phyloP scores from a whole-genome alignment of 2,113 vertebrate species.

The Romanogobio albipinnatus region DNA sequence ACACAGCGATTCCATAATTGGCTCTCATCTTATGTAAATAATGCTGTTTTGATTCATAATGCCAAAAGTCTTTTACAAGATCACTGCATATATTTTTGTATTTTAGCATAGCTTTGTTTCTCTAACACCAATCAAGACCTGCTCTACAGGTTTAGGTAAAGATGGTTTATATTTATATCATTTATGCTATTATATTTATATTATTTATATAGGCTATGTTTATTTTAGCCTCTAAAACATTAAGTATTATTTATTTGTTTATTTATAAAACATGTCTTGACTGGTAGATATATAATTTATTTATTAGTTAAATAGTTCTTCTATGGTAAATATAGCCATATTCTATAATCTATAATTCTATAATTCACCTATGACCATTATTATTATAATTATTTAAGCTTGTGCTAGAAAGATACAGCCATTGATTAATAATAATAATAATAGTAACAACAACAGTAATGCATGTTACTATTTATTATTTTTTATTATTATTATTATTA shows the following conservation, averaged over 20 bases:
- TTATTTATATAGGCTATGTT: not conserved
- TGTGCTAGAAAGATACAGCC: no score
- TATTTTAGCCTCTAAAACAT: not conserved
- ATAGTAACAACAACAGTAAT: not conserved
- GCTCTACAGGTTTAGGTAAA: not conserved
- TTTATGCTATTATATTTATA: not conserved
- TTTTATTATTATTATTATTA: not conserved
- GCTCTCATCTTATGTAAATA: conserved; percentile 36
- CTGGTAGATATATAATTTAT: not conserved
- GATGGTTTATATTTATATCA: not conserved
- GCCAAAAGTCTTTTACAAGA: not conserved
- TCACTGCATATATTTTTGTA: conserved; percentile 1
- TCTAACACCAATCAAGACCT: not conserved
- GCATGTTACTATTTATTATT: not conserved
- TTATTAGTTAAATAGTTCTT: no score
- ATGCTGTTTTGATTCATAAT: conserved; percentile 14
- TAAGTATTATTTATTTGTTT: not conserved
- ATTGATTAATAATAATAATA: not conserved
- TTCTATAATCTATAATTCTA: no score
- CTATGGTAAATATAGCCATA: no score
- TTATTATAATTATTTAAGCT: no score
- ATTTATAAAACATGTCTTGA: not conserved
- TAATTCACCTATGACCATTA: no score
- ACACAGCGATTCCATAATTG: not conserved
- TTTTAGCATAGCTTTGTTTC: not conserved